phyloP scores from a whole-genome alignment of 2,797 vertebrate genomes.

The Zalophus californianus region DNA sequence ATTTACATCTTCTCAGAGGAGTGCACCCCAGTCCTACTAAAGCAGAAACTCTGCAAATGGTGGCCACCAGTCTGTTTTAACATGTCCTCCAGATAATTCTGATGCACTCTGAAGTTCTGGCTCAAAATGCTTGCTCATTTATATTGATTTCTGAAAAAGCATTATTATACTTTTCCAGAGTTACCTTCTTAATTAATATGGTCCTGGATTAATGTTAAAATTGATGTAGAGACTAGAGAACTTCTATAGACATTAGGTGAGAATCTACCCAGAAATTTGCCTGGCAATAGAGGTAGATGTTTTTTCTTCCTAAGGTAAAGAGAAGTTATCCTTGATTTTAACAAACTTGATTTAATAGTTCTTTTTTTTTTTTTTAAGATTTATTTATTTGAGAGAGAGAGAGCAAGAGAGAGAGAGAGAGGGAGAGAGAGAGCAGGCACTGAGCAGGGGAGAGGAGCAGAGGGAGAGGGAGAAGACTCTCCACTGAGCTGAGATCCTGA shows the following conservation, averaged over 20 bases:
- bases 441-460: too few species aligned
- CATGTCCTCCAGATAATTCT: not conserved
- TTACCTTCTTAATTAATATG: conserved; percentile 41
- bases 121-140: conserved; percentile 32
- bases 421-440: too few species aligned
- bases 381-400: too few species aligned
- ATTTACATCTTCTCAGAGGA: not conserved
- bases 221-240: not conserved
- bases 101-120: not conserved
- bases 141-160: conserved; percentile 43
- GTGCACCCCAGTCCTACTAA: not conserved
- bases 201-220: conserved; percentile 43
- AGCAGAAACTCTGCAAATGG: not conserved
- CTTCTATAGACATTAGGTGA: not conserved
- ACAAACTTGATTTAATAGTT: conserved; percentile 21
- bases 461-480: too few species aligned
- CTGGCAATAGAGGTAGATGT: not conserved
- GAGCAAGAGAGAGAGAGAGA: too few species aligned
- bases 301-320: conserved; percentile 11
- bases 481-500: too few species aligned
- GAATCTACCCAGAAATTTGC: not conserved
- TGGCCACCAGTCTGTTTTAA: not conserved
- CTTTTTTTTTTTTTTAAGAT: not conserved
- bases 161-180: conserved; percentile 43
- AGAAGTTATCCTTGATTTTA: conserved; percentile 32